A percentile compares a stretch with the other conserved stretches of the same genome.
Evolutionary conservation across 2,797 vertebrate species (phyloP).

Genomic region (Betta splendens): DNA sequence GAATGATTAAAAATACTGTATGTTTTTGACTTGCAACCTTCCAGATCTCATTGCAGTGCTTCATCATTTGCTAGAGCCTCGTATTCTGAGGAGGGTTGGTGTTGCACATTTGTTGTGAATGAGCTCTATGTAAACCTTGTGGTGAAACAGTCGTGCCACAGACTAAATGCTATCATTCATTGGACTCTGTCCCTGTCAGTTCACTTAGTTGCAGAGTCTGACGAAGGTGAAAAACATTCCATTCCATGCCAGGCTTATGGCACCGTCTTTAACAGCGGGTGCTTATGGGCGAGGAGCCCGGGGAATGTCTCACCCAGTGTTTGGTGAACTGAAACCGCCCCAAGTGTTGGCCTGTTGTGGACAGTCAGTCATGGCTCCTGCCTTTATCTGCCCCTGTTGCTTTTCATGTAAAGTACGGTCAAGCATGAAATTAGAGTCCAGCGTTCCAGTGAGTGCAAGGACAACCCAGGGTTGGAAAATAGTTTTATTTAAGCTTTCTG

Average conservation of each 20-base stretch:
- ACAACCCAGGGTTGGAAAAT: too few species aligned
- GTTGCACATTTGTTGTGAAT: constrained; percentile 9
- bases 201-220: constrained; percentile 25
- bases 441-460: too few species aligned
- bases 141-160: not conserved
- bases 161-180: constrained; percentile 28
- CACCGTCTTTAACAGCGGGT: constrained; percentile 41
- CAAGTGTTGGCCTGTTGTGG: constrained; percentile 31
- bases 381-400: not conserved
- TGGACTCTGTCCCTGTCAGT: constrained; percentile 20
- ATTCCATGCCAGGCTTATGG: constrained; percentile 10
- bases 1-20: not conserved
- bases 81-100: constrained; percentile 1
- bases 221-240: constrained; percentile 19
- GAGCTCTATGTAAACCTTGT: constrained; percentile 21
- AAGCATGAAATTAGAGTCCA: too few species aligned
- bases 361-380: constrained; percentile 20
- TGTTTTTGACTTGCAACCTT: not conserved
- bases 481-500: too few species aligned
- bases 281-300: constrained; percentile 45
- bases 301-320: constrained; percentile 34
- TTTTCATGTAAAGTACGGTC: not conserved
- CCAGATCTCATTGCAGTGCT: constrained; percentile 10
- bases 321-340: constrained; percentile 44
- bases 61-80: not conserved